Base-by-base conservation (phyloP, 2,888 invertebrate genomes). In the Therioaphis trifolii region DNA sequence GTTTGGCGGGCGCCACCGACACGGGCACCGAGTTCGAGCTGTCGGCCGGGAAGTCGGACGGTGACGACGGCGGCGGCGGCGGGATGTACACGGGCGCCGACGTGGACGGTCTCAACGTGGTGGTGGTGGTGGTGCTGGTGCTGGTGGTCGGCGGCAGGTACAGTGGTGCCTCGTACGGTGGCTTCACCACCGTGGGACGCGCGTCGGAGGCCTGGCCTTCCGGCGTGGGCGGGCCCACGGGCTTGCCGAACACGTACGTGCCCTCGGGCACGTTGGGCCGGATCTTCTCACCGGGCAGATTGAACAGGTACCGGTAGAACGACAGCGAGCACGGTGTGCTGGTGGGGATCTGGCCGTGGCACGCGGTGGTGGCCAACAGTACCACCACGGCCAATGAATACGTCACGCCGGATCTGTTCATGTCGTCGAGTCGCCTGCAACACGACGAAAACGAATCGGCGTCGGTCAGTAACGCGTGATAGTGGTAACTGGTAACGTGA, bases 201-300 rank as follows among this genome's bases (percentile, higher is more conserved):
- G n/a, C 9, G 18, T 71, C 55, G 7, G 68, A 77, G 0, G 68
- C 84, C 68, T 84, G 43, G 21, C 52, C 80, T 58, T 84, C 84
- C 69, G 35, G 14, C 9, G 55, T n/a, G 2, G 69, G 15, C 1
- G 85, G 85, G 52, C 84, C 85, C 14, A 85, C 35, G 2, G 71
- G 52, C 43, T 77, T 84, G 11, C 84, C 79, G 52, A 85, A 85
- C 40, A 84, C 29, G 43, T 80, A 76, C 27, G 85, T 80, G 24
- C 85, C 80, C 27, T 68, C 72, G 12, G 85, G 85, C 40, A 85
- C 74, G 52, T 85, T 63, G n/a, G 85, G 85, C 7, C 85, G 46
- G 52, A 84, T 80, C 40, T 84, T 35, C n/a, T 77, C 66, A 12
- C 85, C 85, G 24, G 84, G 85, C 18, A 78, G 15, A 18, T 78